Evolutionary conservation across 30 jellyfish, hydroid and myxozoan species (phyloP), one percentile per base, ranked within the genome.

Genomic region (Aurelia aurita): DNA sequence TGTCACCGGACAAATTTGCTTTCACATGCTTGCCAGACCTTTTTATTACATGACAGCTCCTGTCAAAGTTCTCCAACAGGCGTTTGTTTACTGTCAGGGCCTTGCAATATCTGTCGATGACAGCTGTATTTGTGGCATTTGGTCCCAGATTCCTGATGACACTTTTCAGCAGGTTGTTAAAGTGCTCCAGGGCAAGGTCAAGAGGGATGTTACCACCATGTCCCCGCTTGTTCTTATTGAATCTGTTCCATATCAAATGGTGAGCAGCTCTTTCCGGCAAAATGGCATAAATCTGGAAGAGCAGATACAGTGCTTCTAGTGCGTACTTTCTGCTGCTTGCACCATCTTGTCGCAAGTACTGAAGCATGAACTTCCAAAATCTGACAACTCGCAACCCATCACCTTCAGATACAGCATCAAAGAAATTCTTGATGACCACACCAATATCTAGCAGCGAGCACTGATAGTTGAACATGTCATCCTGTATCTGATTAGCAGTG

Each of bases 151-250:
- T 83, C 77, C 58, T 83, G 9, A 83, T 44, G 9, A 70, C 27
- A 31, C 54, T 53, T 58, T 83, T 83, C 58, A 83, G 8, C 35
- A 71, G 15, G 25, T 82, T 74, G 73, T 59, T 70, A 58, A 29
- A 71, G 71, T 83, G 93, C 83, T 83, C 93, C 69, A 72, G 16
- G n/a, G 86, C 80, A 8, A 83, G 81, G 53, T 83, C 93, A 15
- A 83, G 80, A 15, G 93, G 88, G 23, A 83, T 83, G 74, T 83
- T 83, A 19, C 88, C 93, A 21, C 88, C 93, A 13, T 27, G 80
- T 12, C 88, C 93, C 18, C n/a, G 32, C 44, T 55, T 25, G 44
- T 58, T 58, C 44, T 83, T 83, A 45, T 39, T 32, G 58, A 47
- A 58, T 43, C 93, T 69, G 59, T 83, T 83, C 93, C 93, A 72